Percentiles rank a stretch among this genome's conserved stretches.
These are phyloP conservation scores for Recurvirostra avosetta DNA, from an alignment of 2,113 vertebrate species.

Conservation along the genomic window DNA sequence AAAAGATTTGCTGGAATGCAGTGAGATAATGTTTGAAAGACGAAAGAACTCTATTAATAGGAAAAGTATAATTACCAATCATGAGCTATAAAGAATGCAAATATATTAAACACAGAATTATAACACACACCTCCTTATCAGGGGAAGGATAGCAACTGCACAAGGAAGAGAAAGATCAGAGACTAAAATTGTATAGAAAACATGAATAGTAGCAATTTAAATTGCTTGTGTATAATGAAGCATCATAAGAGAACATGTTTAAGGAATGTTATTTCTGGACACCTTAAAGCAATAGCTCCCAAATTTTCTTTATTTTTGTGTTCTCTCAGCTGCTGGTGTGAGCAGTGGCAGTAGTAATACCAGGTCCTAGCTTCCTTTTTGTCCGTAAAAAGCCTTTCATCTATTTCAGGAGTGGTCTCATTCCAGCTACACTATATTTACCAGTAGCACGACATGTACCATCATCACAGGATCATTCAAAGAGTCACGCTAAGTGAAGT, in stretches of 20 bases:
- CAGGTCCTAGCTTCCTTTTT: background rate
- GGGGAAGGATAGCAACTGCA: background rate
- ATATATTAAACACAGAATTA: constrained; percentile 13
- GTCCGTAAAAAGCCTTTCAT: background rate
- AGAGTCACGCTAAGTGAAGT: background rate
- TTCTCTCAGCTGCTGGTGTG: background rate
- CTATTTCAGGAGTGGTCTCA: background rate
- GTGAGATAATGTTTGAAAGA: constrained; percentile 11
- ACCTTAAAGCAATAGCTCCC: background rate
- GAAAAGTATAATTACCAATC: constrained; percentile 14
- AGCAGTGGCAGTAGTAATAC: background rate
- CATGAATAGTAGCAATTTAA: background rate
- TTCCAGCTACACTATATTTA: background rate
- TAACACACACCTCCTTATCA: constrained; percentile 6
- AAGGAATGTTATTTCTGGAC: background rate
- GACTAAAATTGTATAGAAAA: background rate
- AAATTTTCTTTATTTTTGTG: background rate
- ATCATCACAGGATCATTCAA: background rate
- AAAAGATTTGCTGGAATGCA: constrained; percentile 1
- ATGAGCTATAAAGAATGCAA: constrained; percentile 7
- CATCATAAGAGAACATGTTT: background rate
- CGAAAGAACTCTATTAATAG: background rate
- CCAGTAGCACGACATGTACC: background rate
- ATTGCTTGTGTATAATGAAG: background rate
- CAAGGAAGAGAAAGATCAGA: constrained; percentile 5